Conservation (phyloP, 2,113 vertebrate species). For the Corydoras sp. region DNA sequence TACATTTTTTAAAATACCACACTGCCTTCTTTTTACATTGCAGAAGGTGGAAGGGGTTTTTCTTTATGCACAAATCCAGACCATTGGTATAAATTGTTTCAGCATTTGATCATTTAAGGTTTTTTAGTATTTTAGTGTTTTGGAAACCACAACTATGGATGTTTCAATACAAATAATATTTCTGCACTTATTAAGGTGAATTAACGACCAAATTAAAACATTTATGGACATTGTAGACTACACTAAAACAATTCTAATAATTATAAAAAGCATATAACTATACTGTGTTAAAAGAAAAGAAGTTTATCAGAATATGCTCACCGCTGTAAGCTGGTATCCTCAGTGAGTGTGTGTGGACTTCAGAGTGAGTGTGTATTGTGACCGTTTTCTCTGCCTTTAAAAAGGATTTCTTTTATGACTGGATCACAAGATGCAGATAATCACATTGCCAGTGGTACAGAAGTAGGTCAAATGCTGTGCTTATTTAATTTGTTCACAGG, state of each 20-base stretch:
- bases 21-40: no score
- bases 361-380: constrained; percentile 8
- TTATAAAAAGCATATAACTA: not conserved
- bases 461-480: constrained; percentile 18
- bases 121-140: no score
- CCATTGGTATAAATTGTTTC: no score
- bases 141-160: no score
- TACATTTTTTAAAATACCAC: no score
- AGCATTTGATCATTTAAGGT: no score
- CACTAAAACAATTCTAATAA: not conserved
- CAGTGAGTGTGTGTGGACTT: constrained; percentile 29
- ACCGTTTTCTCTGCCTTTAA: constrained; percentile 32
- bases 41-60: no score
- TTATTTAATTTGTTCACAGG: not conserved
- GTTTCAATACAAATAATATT: no score
- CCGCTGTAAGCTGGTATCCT: constrained; percentile 25
- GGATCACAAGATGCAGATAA: constrained; percentile 70
- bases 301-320: constrained; percentile 25
- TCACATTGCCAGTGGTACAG: constrained; percentile 47
- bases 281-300: no score
- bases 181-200: no score
- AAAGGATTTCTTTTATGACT: constrained; percentile 59
- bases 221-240: not conserved
- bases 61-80: no score
- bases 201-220: no score